Evolutionary conservation across 2,888 invertebrate species (phyloP).

Genomic region (Poecilobothrus nobilitatus): DNA sequence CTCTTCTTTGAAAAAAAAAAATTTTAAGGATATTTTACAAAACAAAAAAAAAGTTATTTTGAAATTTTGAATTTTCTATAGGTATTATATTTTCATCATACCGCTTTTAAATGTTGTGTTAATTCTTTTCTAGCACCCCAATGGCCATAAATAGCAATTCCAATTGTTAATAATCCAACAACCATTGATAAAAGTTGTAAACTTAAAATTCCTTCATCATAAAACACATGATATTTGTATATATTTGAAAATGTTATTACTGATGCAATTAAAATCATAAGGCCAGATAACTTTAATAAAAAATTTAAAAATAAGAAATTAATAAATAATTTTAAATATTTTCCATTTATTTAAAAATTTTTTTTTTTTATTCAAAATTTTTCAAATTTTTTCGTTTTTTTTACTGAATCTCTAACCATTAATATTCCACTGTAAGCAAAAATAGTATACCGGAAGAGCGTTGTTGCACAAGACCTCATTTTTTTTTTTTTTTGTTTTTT

Average conservation of each 20-base stretch:
- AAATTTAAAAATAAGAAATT: too few species aligned
- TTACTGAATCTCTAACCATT: background rate
- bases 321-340: too few species aligned
- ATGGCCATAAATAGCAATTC: background rate
- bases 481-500: background rate
- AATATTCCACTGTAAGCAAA: background rate
- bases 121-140: background rate
- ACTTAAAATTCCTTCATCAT: background rate
- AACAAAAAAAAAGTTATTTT: too few species aligned
- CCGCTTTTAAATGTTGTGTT: background rate
- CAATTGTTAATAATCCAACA: background rate
- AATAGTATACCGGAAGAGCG: background rate
- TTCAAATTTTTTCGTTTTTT: too few species aligned
- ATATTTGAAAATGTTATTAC: background rate
- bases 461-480: background rate
- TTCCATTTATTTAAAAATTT: too few species aligned
- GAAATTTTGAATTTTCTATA: too few species aligned
- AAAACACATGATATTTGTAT: background rate
- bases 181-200: slow-evolving; percentile 4
- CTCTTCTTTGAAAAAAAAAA: too few species aligned
- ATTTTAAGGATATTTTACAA: too few species aligned
- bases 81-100: background rate
- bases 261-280: background rate
- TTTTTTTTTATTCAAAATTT: too few species aligned
- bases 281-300: background rate